Conservation (phyloP, 1,140 invertebrate species). For the Drosophila navojoa region DNA sequence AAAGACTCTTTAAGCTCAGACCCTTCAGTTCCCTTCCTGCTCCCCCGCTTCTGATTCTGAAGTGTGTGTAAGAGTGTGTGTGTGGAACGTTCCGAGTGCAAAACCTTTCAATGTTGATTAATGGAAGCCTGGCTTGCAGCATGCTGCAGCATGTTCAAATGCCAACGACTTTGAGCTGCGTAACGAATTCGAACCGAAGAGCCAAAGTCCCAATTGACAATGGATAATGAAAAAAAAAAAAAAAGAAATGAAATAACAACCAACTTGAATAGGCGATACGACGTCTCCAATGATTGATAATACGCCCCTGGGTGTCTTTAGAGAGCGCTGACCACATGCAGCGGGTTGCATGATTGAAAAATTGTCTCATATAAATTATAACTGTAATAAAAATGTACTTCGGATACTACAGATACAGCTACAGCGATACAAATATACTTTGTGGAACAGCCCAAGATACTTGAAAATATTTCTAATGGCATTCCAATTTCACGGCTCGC, state of each 20-base stretch:
- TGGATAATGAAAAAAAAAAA: conserved; percentile 11
- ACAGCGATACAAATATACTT: conserved; percentile 15
- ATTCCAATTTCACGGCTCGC: conserved; percentile 63
- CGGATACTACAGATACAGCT: conserved; percentile 17
- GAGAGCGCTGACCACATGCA: conserved; percentile 53
- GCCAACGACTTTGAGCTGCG: conserved; percentile 68
- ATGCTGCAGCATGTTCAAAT: conserved; percentile 58
- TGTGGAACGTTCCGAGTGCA: conserved; percentile 31
- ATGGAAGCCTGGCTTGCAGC: conserved; percentile 51
- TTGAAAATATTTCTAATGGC: conserved; percentile 51
- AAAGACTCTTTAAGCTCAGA: too few relatives aligned
- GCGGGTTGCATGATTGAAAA: conserved; percentile 65
- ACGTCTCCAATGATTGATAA: conserved; percentile 71
- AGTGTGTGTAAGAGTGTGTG: too few relatives aligned
- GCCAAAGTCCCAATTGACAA: conserved; percentile 17
- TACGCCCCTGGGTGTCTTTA: conserved; percentile 34
- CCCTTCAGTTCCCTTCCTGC: too few relatives aligned
- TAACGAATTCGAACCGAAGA: conserved; percentile 65
- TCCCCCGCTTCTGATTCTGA: conserved; percentile 33
- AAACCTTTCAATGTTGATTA: conserved; percentile 76
- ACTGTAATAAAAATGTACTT: conserved; percentile 69
- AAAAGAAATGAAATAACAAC: neutral
- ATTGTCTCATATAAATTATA: conserved; percentile 80
- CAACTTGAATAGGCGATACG: conserved; percentile 7
- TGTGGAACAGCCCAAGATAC: conserved; percentile 1